Evolutionary conservation across 1,140 invertebrate species (phyloP).

Genomic region (Pogonus chalceus): DNA sequence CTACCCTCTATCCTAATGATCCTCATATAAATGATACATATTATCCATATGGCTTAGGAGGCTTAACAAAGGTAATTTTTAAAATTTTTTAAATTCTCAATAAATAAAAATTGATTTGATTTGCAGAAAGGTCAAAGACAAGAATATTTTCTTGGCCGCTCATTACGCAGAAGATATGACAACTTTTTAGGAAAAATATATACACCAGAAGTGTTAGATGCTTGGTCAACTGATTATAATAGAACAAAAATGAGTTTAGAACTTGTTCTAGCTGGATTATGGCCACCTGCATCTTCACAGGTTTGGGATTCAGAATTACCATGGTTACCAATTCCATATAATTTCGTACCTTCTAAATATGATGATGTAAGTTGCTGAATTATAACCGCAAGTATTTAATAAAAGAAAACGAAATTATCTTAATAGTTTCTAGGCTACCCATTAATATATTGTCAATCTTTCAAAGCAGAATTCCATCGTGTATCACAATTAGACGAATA

Average conservation of each 20-base stretch:
- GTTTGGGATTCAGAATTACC: conserved; percentile 37
- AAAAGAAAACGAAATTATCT: no score
- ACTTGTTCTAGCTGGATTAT: conserved; percentile 44
- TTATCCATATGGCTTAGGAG: background rate
- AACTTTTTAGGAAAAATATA: conserved; percentile 50
- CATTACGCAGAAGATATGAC: conserved; percentile 48
- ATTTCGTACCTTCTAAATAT: conserved; percentile 28
- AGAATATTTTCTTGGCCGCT: conserved; percentile 51
- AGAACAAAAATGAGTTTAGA: conserved; percentile 50
- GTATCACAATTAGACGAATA: background rate
- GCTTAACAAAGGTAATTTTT: background rate
- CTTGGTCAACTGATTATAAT: conserved; percentile 35
- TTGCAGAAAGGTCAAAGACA: conserved; percentile 47
- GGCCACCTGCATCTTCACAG: conserved; percentile 37
- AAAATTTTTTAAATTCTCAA: background rate
- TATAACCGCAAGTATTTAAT: no score
- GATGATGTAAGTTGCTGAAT: conserved; percentile 37
- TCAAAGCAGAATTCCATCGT: background rate
- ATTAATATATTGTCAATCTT: background rate
- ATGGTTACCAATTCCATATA: conserved; percentile 43
- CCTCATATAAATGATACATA: background rate
- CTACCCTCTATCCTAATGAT: background rate
- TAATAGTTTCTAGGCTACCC: background rate
- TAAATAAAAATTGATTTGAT: background rate
- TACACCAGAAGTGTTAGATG: conserved; percentile 35